Conservation (phyloP, 2,113 vertebrate species). For the Neolamprologus sp. region DNA sequence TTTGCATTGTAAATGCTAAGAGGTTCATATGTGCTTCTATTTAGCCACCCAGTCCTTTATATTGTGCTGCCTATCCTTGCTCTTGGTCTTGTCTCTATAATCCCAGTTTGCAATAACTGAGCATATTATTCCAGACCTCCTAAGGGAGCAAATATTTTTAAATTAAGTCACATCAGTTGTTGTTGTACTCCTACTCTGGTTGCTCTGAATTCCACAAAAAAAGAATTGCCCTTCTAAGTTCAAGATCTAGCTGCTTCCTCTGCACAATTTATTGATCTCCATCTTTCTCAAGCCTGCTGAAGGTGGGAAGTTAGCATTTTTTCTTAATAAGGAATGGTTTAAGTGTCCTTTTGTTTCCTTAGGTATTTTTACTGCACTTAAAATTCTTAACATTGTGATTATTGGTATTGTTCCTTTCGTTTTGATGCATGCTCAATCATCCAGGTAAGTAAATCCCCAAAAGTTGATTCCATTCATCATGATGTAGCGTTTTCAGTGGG, state of each 20-base stretch:
- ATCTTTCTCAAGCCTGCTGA: not conserved
- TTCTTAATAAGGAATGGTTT: not conserved
- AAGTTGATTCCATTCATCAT: not conserved
- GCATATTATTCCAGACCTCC: not conserved
- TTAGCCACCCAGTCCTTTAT: not conserved
- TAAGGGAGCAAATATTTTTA: not conserved
- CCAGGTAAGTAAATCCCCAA: not conserved
- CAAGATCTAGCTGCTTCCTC: not conserved
- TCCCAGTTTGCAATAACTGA: not conserved
- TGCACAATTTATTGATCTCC: not conserved
- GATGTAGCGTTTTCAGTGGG: not conserved
- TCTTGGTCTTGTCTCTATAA: not conserved
- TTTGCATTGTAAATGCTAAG: not conserved
- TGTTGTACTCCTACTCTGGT: not conserved
- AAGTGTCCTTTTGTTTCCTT: not conserved
- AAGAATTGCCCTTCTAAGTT: not conserved
- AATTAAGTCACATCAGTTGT: not conserved
- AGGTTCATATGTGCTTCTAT: not conserved
- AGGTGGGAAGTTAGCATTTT: not conserved
- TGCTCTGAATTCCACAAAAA: not conserved
- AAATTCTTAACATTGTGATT: not conserved
- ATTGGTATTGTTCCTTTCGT: not conserved
- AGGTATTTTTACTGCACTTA: not conserved
- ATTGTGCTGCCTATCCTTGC: not conserved
- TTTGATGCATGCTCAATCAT: not conserved